Percentiles rank a stretch among this genome's conserved stretches.
Conservation (phyloP, 2,113 vertebrate species). For the Channa argus region DNA sequence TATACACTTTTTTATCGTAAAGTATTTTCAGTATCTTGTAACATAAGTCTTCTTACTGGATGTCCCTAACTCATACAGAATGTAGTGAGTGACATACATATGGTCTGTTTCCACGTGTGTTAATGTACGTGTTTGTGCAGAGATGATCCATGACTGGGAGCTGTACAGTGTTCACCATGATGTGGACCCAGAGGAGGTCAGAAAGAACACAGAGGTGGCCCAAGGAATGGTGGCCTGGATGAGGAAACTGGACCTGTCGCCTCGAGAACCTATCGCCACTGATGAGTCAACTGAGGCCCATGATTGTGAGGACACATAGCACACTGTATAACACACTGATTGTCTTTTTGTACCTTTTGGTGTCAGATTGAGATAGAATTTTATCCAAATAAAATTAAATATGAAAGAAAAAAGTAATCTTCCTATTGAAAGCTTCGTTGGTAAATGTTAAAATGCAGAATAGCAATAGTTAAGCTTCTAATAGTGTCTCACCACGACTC, state of each 20-base stretch:
- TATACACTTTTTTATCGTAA: background rate
- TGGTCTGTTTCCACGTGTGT: background rate
- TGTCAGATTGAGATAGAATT: too few species aligned
- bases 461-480: too few species aligned
- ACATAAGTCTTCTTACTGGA: background rate
- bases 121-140: slow-evolving; percentile 72
- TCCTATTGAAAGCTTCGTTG: too few species aligned
- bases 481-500: too few species aligned
- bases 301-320: slow-evolving; percentile 80
- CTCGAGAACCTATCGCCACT: slow-evolving; percentile 80
- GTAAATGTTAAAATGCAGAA: too few species aligned
- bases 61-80: background rate
- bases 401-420: too few species aligned
- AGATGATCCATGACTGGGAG: slow-evolving; percentile 91
- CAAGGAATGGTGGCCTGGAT: slow-evolving; percentile 88
- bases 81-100: background rate
- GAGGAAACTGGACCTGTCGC: slow-evolving; percentile 82
- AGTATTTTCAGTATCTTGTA: background rate
- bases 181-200: slow-evolving; percentile 84
- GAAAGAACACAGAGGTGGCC: slow-evolving; percentile 78
- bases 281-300: slow-evolving; percentile 86
- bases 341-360: too few species aligned
- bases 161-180: slow-evolving; percentile 89
- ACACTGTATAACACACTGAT: too few species aligned
- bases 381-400: too few species aligned